These are phyloP conservation scores for Bathynomus jamesi DNA, from an alignment of 1,140 invertebrate species.

Conservation along the genomic window DNA sequence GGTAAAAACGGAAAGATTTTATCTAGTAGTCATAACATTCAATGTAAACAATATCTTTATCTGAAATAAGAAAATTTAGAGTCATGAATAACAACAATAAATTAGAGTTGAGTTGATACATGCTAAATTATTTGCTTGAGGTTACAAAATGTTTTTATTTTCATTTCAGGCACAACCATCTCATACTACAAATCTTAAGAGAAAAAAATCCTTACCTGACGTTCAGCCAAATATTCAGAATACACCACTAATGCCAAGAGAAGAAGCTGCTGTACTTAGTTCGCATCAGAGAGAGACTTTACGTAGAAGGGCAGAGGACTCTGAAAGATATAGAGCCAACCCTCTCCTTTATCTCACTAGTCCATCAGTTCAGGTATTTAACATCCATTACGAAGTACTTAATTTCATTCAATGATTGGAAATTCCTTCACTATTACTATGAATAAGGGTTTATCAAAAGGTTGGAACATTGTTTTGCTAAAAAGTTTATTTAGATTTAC, in stretches of 20 bases:
- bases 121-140: not conserved
- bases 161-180: conserved; percentile 53
- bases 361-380: conserved; percentile 85
- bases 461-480: not conserved
- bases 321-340: conserved; percentile 83
- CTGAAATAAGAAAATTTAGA: too few species aligned
- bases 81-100: too few species aligned
- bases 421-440: not conserved
- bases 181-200: conserved; percentile 57
- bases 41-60: too few species aligned
- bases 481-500: not conserved
- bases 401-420: not conserved
- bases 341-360: conserved; percentile 89
- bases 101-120: not conserved
- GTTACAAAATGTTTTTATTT: conserved; percentile 10
- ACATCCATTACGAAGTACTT: not conserved
- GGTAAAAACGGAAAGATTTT: conserved; percentile 28
- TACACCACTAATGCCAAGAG: conserved; percentile 74
- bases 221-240: conserved; percentile 68
- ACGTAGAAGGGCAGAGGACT: conserved; percentile 79
- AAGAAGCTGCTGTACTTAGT: conserved; percentile 88
- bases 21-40: too few species aligned
- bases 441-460: not conserved
- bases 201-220: conserved; percentile 93
- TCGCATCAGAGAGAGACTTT: conserved; percentile 88